Conservation (phyloP, 1,140 invertebrate species). For the Vanessa tameamea region DNA sequence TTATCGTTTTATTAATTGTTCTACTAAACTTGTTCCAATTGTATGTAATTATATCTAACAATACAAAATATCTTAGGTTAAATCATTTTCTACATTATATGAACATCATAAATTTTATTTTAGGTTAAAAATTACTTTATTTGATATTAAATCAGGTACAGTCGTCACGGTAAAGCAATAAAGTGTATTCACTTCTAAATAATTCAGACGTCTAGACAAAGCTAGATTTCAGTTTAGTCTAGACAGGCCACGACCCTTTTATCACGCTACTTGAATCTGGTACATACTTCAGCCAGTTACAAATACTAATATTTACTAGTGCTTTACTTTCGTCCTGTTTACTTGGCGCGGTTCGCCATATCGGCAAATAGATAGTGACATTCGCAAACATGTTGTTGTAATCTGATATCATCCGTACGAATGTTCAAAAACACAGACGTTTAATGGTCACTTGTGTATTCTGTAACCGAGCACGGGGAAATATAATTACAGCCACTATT, state of each 20-base stretch:
- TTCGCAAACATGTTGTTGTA: conserved; percentile 4
- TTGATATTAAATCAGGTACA: neutral
- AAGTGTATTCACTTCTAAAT: conserved; percentile 48
- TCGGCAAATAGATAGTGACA: neutral
- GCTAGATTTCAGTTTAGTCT: conserved; percentile 64
- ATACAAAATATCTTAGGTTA: neutral
- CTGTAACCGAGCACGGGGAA: too few species aligned
- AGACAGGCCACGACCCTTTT: conserved; percentile 70
- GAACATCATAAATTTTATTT: too few species aligned
- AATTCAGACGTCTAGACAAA: conserved; percentile 68
- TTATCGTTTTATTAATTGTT: conserved; percentile 8
- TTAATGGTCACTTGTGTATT: neutral
- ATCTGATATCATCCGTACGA: neutral
- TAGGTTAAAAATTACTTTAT: too few species aligned
- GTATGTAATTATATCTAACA: neutral
- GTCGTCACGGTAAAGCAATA: conserved; percentile 27
- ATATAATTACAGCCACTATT: too few species aligned
- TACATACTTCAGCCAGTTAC: conserved; percentile 31
- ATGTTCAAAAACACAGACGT: neutral
- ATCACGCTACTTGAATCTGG: conserved; percentile 42
- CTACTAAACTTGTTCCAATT: neutral
- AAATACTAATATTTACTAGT: conserved; percentile 15
- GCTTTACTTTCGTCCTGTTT: conserved; percentile 10
- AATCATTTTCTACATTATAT: neutral
- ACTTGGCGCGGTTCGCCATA: neutral